These are phyloP conservation scores for Psammodynastes pulverulentus DNA, from an alignment of 2,113 vertebrate genomes.

Conservation along the genomic window DNA sequence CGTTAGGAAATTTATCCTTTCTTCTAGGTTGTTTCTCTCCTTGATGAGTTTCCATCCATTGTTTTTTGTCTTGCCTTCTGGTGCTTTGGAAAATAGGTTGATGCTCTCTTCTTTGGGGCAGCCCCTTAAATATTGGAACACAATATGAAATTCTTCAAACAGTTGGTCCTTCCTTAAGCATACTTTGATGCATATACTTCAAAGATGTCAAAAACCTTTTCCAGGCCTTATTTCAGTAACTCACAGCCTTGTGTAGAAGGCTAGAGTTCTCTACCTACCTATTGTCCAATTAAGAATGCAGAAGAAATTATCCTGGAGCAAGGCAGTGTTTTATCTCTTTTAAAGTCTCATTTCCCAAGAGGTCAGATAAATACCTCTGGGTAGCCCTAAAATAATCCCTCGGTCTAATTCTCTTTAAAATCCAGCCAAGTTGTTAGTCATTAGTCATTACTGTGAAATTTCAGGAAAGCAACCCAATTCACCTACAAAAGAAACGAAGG, in stretches of 20 bases:
- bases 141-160: neutral
- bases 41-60: too few relatives aligned
- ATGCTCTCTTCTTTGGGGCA: neutral
- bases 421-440: neutral
- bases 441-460: neutral
- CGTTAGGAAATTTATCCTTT: too few relatives aligned
- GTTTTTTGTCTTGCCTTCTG: neutral
- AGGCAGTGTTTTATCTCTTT: neutral
- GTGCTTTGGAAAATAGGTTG: neutral
- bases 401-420: neutral
- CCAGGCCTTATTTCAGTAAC: neutral
- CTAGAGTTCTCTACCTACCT: neutral
- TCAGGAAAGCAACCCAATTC: neutral
- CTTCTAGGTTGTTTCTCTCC: too few relatives aligned
- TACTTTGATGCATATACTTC: neutral
- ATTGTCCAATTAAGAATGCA: neutral
- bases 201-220: neutral
- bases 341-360: neutral
- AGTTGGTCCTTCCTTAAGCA: neutral
- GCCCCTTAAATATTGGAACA: neutral
- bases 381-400: neutral
- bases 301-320: neutral
- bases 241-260: neutral
- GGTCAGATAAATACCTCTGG: neutral
- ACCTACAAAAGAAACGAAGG: neutral